Evolutionary conservation across 2,888 invertebrate genomes (phyloP), one percentile per base, ranked within the genome.

Genomic region (Epirrhoe tristata): DNA sequence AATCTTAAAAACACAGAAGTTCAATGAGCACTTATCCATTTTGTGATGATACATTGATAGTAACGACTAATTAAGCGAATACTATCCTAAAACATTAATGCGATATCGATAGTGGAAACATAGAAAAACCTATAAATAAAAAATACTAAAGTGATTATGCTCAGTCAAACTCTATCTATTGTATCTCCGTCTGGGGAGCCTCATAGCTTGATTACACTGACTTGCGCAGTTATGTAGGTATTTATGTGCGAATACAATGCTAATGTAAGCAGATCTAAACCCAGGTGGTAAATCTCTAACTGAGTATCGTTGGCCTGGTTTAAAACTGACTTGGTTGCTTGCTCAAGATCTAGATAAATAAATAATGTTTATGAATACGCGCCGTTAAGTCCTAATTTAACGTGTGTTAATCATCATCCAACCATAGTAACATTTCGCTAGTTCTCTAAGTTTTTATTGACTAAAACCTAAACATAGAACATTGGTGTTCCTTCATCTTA

Each of bases 251-350:
- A 52, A 52, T 50, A 50, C 34, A 8, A n/a, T n/a, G 34, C 46
- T 52, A 51, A 48, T 50, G 51, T 58, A 39, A 59, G 58, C 58
- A 52, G 36, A 52, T 34, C 36, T 34, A 7, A 36, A 17, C 1
- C n/a, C 50, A 52, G 51, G n/a, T 39, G 52, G 58, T 31, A 52
- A 31, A 39, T 58, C 14, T 50, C 58, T 48, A 14, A 7, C 14
- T 57, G 14, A 46, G 31, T 46, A 57, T 24, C 57, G 31, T 57
- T 10, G 16, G 48, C 48, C 48, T 48, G 6, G 39, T 43, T 43
- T 43, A 10, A 43, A 43, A 43, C 10, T 4, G 12, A 43, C 1
- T 43, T 43, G 12, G 39, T 43, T 12, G 5, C 39, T 12, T 39
- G 12, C 39, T 43, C 4, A 43, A 43, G 12, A 12, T 43, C 12